Evolutionary conservation across 2,797 vertebrate species (phyloP), one percentile per base, ranked within the genome.

Genomic region (Siniperca scherzeri): DNA sequence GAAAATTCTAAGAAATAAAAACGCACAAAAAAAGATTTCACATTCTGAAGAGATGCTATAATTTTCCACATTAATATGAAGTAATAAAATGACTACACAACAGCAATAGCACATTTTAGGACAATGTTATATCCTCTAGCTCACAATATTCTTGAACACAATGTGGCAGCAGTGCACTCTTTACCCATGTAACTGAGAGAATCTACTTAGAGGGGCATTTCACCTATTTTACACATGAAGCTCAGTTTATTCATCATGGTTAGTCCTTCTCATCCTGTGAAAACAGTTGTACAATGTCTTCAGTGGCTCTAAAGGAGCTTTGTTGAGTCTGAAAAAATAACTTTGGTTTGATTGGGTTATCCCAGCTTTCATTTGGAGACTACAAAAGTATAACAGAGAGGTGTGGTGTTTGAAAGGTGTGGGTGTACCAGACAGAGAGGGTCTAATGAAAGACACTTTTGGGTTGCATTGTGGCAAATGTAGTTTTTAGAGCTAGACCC

Each of bases 101-200:
- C 10, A 38, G 7, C 59, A 59, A 19, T 5, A 56, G 13, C 25
- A 68, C 13, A 2, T 14, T 25, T 68, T 42, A 25, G 48, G 21
- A 46, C 21, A 22, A 22, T 2, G 44, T 36, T 16, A 10, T 52
- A 36, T 71, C 2, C 30, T 74, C 4, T 44, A 3, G 36, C 1
- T 13, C 13, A n/a, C 3, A 64, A 30, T 48, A 21, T 7, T 69
- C 11, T 40, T 53, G 19, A 73, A 78, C 91, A 89, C 67, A 80
- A 10, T 89, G 69, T 81, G 81, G 77, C 79, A 81, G 79, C 33
- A 81, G 44, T 70, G 11, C 14, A 74, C 38, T 17, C 40, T 67
- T 61, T 27, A 52, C 13, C 19, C 25, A 44, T 46, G 38, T 11
- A 30, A 13, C 40, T 44, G 42, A 73, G 42, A 21, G 9, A 48